These are phyloP conservation scores for Cenopis cana DNA, from an alignment of 2,888 invertebrate species.

Conservation along the genomic window DNA sequence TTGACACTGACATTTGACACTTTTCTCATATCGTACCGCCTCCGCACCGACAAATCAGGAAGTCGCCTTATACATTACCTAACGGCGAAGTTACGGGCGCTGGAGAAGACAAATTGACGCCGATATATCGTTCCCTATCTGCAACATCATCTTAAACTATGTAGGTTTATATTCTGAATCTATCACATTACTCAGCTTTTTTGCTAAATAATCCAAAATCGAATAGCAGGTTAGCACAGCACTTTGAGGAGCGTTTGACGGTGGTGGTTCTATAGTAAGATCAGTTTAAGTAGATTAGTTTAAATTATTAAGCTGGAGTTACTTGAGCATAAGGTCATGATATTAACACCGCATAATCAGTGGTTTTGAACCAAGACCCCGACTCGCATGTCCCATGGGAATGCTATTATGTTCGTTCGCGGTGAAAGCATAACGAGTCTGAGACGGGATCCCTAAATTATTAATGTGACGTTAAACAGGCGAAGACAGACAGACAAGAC, in stretches of 20 bases:
- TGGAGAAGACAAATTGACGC: slow-evolving; percentile 20
- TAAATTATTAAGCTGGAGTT: neutral
- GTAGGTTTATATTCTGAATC: neutral
- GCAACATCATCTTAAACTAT: slow-evolving; percentile 11
- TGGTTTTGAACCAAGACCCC: slow-evolving; percentile 26
- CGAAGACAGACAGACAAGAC: neutral
- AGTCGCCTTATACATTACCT: no score
- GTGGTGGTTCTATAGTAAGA: neutral
- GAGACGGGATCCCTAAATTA: slow-evolving; percentile 43
- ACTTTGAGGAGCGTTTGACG: neutral
- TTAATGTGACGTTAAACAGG: slow-evolving; percentile 42
- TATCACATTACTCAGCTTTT: slow-evolving; percentile 13
- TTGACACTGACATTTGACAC: no score
- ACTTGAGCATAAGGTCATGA: slow-evolving; percentile 6
- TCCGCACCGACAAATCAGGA: no score
- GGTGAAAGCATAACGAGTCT: slow-evolving; percentile 46
- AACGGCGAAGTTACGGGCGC: neutral
- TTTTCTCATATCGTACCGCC: no score
- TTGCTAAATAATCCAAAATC: neutral
- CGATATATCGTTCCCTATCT: slow-evolving; percentile 28
- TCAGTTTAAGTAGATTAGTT: slow-evolving; percentile 8
- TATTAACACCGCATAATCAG: slow-evolving; percentile 35
- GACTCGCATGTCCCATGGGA: slow-evolving; percentile 39
- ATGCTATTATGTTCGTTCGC: slow-evolving; percentile 29
- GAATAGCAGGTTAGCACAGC: neutral